Conservation (phyloP, 2,797 vertebrate genomes). For the Fundulus diaphanus region DNA sequence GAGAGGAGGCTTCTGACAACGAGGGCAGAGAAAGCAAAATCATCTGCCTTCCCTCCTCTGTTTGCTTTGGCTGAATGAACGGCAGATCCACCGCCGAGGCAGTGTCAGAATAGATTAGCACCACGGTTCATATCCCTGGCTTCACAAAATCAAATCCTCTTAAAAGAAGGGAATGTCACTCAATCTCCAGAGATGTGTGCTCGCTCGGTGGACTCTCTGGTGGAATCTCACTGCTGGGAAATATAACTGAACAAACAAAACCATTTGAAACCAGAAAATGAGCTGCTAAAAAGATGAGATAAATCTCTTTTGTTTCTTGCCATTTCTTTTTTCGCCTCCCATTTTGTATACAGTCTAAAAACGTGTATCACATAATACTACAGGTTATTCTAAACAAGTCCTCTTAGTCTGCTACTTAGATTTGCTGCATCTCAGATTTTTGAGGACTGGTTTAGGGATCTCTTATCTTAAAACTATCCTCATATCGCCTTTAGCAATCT, state of each 20-base stretch:
- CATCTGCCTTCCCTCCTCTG: constrained; percentile 51
- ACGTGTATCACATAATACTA: neutral
- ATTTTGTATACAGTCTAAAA: constrained; percentile 10
- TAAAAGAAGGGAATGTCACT: constrained; percentile 76
- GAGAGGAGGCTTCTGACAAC: constrained; percentile 47
- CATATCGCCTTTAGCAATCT: constrained; percentile 60
- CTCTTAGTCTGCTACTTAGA: constrained; percentile 24
- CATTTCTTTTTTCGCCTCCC: neutral
- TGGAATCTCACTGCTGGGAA: constrained; percentile 62
- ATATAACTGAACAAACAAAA: constrained; percentile 72
- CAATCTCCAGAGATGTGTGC: constrained; percentile 74
- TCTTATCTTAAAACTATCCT: constrained; percentile 62
- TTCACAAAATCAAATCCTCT: constrained; percentile 77
- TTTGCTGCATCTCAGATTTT: constrained; percentile 19
- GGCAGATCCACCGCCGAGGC: constrained; percentile 73
- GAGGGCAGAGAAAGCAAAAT: constrained; percentile 59
- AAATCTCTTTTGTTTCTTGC: neutral
- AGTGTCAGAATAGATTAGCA: constrained; percentile 78
- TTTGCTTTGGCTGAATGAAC: constrained; percentile 74
- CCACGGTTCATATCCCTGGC: constrained; percentile 71
- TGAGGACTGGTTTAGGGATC: constrained; percentile 60
- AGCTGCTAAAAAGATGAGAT: constrained; percentile 34
- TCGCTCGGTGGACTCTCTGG: constrained; percentile 59
- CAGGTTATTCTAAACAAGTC: constrained; percentile 14
- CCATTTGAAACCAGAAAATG: constrained; percentile 58